Evolutionary conservation across 2,888 invertebrate species (phyloP).

Genomic region (Torymus tubicola): DNA sequence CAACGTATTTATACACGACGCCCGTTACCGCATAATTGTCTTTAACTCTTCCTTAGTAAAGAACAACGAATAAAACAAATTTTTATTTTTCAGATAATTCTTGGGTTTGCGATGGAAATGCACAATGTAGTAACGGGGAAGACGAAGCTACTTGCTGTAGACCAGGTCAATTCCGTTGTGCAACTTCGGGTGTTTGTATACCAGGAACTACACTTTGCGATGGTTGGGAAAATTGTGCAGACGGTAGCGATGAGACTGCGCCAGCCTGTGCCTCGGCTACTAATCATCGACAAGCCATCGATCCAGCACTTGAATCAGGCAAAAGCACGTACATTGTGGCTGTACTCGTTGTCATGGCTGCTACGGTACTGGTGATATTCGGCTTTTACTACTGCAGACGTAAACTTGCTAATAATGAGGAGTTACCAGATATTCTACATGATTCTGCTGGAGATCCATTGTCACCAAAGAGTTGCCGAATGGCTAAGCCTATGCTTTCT

Average conservation of each 20-base stretch:
- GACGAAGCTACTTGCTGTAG: slow-evolving; percentile 85
- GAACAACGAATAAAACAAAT: background rate
- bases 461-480: slow-evolving; percentile 78
- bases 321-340: slow-evolving; percentile 80
- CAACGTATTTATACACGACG: too few relatives aligned
- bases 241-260: slow-evolving; percentile 87
- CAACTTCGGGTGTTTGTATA: slow-evolving; percentile 86
- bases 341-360: slow-evolving; percentile 79
- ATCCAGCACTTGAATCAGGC: slow-evolving; percentile 71
- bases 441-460: slow-evolving; percentile 84
- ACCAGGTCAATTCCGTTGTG: slow-evolving; percentile 82
- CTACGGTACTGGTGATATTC: slow-evolving; percentile 78
- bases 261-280: slow-evolving; percentile 79
- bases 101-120: slow-evolving; percentile 81
- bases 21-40: too few relatives aligned
- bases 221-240: slow-evolving; percentile 86
- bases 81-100: slow-evolving; percentile 70
- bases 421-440: slow-evolving; percentile 78
- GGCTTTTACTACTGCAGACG: slow-evolving; percentile 79
- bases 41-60: too few relatives aligned
- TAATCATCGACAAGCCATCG: slow-evolving; percentile 75
- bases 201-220: slow-evolving; percentile 84
- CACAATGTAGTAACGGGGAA: slow-evolving; percentile 83
- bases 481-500: slow-evolving; percentile 73
- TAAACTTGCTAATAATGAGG: slow-evolving; percentile 77